Evolutionary conservation across 1,140 invertebrate genomes (phyloP).

Genomic region (Pinna nobilis): DNA sequence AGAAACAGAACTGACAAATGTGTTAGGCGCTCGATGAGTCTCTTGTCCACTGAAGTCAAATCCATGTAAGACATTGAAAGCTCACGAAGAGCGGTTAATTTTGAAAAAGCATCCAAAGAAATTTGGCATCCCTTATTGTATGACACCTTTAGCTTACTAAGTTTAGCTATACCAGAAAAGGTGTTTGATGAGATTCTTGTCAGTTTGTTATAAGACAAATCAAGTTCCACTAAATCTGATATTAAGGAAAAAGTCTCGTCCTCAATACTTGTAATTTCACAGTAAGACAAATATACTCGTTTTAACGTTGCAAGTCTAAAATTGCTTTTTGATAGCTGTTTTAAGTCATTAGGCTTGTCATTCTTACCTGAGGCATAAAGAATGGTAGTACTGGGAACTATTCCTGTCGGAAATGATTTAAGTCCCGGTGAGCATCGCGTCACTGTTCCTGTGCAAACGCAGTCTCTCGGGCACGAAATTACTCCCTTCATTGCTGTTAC

Average conservation of each 20-base stretch:
- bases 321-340: too few relatives aligned
- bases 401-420: too few relatives aligned
- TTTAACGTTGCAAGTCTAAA: too few relatives aligned
- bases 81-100: background rate
- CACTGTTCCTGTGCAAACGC: too few relatives aligned
- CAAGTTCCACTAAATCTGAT: background rate
- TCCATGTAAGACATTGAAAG: background rate
- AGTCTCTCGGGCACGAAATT: too few relatives aligned
- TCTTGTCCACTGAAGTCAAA: background rate
- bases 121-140: constrained; percentile 9
- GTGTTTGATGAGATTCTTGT: background rate
- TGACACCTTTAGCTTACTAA: background rate
- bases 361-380: too few relatives aligned
- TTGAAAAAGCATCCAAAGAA: background rate
- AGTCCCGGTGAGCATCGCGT: too few relatives aligned
- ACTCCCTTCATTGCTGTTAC: too few relatives aligned
- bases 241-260: background rate
- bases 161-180: background rate
- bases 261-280: background rate
- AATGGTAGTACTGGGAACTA: too few relatives aligned
- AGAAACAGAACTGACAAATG: background rate
- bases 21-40: background rate
- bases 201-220: constrained; percentile 3
- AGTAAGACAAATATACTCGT: constrained; percentile 1
- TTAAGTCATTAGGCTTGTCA: too few relatives aligned